phyloP scores from a whole-genome alignment of 2,888 invertebrate genomes.

The Hydraecia micacea region DNA sequence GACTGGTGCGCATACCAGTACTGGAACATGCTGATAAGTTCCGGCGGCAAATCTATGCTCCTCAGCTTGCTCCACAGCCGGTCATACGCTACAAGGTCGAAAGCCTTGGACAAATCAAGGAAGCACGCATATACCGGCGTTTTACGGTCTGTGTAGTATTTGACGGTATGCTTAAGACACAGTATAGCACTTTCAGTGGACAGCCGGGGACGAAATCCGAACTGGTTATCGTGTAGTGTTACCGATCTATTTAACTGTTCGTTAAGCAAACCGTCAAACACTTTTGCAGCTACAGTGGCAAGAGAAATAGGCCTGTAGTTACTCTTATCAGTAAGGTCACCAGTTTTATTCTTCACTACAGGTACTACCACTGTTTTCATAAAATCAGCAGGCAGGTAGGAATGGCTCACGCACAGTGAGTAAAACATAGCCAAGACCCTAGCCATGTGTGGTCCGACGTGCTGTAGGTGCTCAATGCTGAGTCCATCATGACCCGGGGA shows the following conservation, averaged over 20 bases:
- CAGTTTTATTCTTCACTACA: too few relatives aligned
- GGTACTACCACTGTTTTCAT: too few relatives aligned
- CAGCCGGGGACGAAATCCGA: neutral
- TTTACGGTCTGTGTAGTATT: slow-evolving; percentile 2
- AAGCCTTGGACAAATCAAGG: slow-evolving; percentile 6
- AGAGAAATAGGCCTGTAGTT: slow-evolving; percentile 6
- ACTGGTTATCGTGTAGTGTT: neutral
- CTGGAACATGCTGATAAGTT: neutral
- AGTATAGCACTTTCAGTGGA: slow-evolving; percentile 9
- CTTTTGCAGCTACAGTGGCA: neutral
- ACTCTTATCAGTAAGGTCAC: slow-evolving; percentile 1
- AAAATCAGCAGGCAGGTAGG: too few relatives aligned
- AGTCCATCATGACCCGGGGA: neutral
- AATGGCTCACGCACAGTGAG: neutral
- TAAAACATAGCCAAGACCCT: neutral
- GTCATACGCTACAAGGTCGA: neutral
- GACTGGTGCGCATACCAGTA: slow-evolving; percentile 17
- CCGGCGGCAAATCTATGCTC: too few relatives aligned
- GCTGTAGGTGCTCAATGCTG: neutral
- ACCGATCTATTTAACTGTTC: neutral
- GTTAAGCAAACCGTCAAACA: slow-evolving; percentile 5
- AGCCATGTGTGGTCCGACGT: neutral
- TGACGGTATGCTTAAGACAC: neutral
- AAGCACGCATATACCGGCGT: slow-evolving; percentile 2
- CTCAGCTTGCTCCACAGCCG: too few relatives aligned